phyloP scores from a whole-genome alignment of 30 jellyfish, hydroid and myxozoan species.

The Hydra vulgaris region DNA sequence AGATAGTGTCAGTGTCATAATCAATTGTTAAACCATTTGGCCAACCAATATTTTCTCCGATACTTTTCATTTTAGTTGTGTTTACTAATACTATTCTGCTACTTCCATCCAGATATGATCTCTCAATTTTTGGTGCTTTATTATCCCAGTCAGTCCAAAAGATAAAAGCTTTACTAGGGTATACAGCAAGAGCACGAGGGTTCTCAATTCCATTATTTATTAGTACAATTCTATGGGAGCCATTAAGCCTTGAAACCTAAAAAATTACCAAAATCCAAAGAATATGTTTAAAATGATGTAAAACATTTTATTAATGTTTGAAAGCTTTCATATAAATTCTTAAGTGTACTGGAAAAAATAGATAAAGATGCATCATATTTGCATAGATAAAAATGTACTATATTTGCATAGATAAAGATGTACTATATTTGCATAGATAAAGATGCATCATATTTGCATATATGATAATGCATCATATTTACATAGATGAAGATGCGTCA shows the following conservation, averaged over 20 bases:
- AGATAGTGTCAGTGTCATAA: constrained; percentile 35
- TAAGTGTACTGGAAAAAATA: too few relatives aligned
- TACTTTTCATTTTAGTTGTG: constrained; percentile 1
- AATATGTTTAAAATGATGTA: not conserved
- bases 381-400: too few relatives aligned
- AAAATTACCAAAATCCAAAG: not conserved
- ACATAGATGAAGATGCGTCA: too few relatives aligned
- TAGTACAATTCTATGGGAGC: constrained; percentile 59
- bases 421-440: too few relatives aligned
- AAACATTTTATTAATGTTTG: too few relatives aligned
- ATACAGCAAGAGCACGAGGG: constrained; percentile 80
- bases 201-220: constrained; percentile 47
- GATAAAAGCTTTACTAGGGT: constrained; percentile 78
- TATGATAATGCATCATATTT: too few relatives aligned
- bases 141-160: constrained; percentile 93
- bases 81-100: constrained; percentile 54
- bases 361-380: too few relatives aligned
- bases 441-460: too few relatives aligned
- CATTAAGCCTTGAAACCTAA: constrained; percentile 83
- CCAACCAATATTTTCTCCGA: constrained; percentile 49
- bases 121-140: constrained; percentile 65
- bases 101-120: constrained; percentile 73
- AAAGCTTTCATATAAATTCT: too few relatives aligned
- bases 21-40: constrained; percentile 87
- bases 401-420: too few relatives aligned